phyloP scores from a whole-genome alignment of 2,888 invertebrate genomes.

The Aradus depressus region DNA sequence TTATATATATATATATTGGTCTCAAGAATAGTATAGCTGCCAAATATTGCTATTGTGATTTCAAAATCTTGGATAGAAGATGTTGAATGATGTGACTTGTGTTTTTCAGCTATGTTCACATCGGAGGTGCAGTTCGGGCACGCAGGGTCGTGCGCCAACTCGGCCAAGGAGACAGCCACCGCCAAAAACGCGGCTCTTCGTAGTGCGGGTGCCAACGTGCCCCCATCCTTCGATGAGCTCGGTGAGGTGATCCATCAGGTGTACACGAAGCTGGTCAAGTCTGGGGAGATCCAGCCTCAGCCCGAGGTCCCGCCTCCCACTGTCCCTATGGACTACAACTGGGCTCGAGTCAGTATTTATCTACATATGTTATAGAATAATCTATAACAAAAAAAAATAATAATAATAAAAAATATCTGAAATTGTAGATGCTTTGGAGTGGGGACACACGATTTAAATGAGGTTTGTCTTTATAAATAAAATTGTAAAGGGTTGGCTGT shows the following conservation, averaged over 20 bases:
- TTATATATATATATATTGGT: no score
- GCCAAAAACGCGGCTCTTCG: conserved; percentile 80
- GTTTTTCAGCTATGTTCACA: conserved; percentile 59
- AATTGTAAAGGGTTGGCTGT: no score
- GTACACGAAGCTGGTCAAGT: conserved; percentile 62
- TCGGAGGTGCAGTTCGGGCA: conserved; percentile 95
- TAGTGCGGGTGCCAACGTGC: conserved; percentile 79
- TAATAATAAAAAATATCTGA: no score
- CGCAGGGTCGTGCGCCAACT: conserved; percentile 96
- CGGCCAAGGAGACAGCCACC: conserved; percentile 81
- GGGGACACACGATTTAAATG: no score
- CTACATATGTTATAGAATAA: no score
- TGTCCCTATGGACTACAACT: conserved; percentile 99
- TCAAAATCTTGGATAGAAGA: no score
- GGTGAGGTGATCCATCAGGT: conserved; percentile 70
- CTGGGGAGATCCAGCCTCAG: conserved; percentile 72
- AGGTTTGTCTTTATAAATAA: no score
- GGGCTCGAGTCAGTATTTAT: conserved; percentile 70
- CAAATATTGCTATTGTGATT: conserved; percentile 3
- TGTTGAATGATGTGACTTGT: no score
- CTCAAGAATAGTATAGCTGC: no score
- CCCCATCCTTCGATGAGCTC: conserved; percentile 79
- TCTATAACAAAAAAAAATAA: no score
- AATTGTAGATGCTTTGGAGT: no score
- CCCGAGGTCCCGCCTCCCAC: conserved; percentile 95